phyloP scores from a whole-genome alignment of 2,113 vertebrate genomes.

The Porphyrio hochstetteri region DNA sequence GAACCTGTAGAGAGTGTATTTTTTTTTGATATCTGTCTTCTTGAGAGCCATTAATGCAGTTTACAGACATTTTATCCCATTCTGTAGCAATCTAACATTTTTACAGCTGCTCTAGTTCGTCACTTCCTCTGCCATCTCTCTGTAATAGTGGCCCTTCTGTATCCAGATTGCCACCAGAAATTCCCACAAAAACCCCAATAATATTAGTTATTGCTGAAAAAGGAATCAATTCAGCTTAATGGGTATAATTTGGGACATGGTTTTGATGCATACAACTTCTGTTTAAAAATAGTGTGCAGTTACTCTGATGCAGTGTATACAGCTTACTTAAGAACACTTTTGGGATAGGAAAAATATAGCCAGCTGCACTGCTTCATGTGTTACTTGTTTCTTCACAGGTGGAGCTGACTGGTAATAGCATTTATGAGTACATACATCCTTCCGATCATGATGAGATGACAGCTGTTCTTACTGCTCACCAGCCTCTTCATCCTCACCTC shows the following conservation, averaged over 20 bases:
- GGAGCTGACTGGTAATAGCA: slow-evolving; percentile 95
- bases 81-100: not conserved
- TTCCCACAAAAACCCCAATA: not conserved
- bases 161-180: not conserved
- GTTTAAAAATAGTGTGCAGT: not conserved
- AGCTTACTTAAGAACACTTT: not conserved
- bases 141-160: not conserved
- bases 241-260: not conserved
- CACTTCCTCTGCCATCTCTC: not conserved
- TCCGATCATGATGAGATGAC: slow-evolving; percentile 96
- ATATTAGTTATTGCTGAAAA: not conserved
- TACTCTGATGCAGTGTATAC: not conserved
- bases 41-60: not conserved
- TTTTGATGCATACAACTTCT: not conserved
- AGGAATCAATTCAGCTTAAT: not conserved
- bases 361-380: not conserved
- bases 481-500: slow-evolving; percentile 85
- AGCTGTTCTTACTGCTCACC: slow-evolving; percentile 86
- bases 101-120: not conserved
- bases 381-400: slow-evolving; percentile 76
- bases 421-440: slow-evolving; percentile 96
- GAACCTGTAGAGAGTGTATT: not conserved
- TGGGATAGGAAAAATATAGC: not conserved
- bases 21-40: not conserved
- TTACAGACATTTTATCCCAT: not conserved